phyloP scores from a whole-genome alignment of 2,888 invertebrate genomes.

The Crepidodera aurea region DNA sequence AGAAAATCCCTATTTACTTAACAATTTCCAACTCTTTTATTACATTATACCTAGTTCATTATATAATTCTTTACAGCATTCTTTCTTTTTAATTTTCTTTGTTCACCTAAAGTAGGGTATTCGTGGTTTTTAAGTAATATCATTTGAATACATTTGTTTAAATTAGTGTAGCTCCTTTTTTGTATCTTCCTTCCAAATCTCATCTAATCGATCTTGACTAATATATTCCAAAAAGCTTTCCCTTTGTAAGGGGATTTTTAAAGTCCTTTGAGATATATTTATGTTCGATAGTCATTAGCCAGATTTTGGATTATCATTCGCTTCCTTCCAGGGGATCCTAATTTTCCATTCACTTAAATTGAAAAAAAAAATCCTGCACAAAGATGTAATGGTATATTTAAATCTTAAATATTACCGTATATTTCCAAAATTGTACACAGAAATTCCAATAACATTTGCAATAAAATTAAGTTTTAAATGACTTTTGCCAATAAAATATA shows the following conservation, averaged over 20 bases:
- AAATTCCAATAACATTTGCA: no score
- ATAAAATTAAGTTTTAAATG: no score
- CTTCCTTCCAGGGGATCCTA: no score
- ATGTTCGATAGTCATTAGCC: neutral
- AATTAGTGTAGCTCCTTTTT: slow-evolving; percentile 7
- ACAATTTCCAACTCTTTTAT: neutral
- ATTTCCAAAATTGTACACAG: no score
- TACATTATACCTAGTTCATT: no score
- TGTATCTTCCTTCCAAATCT: neutral
- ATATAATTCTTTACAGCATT: neutral
- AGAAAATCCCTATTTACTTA: neutral
- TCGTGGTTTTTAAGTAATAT: slow-evolving; percentile 4
- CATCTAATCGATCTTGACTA: neutral
- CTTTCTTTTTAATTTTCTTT: slow-evolving; percentile 3
- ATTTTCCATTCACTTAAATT: no score
- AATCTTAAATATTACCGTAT: no score
- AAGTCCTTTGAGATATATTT: neutral
- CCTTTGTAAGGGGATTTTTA: neutral
- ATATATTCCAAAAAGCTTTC: neutral
- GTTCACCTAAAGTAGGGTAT: neutral
- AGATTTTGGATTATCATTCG: no score
- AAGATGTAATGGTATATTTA: no score
- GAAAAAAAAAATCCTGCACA: no score
- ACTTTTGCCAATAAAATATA: no score
- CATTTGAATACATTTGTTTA: slow-evolving; percentile 13